Percentiles rank a stretch among this genome's conserved stretches.
Conservation (phyloP, 2,888 invertebrate genomes). For the Trissonchulus latispiculum region DNA sequence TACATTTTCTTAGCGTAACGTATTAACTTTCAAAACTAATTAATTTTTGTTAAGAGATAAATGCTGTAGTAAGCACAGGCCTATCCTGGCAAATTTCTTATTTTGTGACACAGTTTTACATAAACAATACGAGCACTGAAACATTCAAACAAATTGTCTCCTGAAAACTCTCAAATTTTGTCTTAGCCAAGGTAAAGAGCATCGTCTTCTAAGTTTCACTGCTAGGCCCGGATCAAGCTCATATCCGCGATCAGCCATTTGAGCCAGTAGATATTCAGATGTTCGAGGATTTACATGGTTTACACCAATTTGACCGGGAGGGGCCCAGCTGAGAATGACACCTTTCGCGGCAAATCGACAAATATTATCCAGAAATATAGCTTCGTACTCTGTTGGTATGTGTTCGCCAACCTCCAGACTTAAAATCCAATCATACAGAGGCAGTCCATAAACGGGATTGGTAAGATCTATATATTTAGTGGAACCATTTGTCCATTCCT, state of each 20-base stretch:
- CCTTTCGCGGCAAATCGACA: conserved; percentile 24
- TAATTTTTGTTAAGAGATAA: too few relatives aligned
- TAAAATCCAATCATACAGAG: conserved; percentile 24
- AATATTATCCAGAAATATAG: conserved; percentile 21
- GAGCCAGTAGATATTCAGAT: neutral
- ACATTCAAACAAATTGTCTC: too few relatives aligned
- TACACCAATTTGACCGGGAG: conserved; percentile 18
- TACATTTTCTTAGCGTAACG: too few relatives aligned
- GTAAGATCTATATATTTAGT: conserved; percentile 24
- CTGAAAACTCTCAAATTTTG: neutral
- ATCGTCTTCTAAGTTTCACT: neutral
- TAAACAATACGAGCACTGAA: too few relatives aligned
- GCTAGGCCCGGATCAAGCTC: neutral
- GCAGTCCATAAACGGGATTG: conserved; percentile 23
- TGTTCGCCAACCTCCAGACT: conserved; percentile 27
- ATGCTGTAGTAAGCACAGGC: too few relatives aligned
- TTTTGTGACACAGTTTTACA: too few relatives aligned
- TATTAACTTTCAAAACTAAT: too few relatives aligned
- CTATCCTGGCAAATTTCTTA: too few relatives aligned
- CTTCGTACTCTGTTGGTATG: conserved; percentile 23
- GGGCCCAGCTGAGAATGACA: conserved; percentile 25
- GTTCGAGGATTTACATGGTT: conserved; percentile 13
- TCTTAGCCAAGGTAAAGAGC: neutral
- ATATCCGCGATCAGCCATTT: neutral
- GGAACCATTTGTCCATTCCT: conserved; percentile 8